Evolutionary conservation across 2,797 vertebrate species (phyloP).

Genomic region (Orestias chungarensis): DNA sequence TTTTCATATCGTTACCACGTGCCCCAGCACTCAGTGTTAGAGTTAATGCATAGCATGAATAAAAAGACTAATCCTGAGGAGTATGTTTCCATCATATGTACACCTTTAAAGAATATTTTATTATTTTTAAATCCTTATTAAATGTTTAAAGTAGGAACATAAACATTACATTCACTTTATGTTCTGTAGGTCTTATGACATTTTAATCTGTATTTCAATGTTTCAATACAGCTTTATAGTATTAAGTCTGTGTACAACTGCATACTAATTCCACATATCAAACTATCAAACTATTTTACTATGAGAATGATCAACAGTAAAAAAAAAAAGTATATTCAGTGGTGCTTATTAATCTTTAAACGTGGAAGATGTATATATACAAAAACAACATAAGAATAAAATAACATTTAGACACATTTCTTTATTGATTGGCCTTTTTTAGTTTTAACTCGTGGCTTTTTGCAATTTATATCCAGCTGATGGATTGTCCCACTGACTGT

Average conservation of each 20-base stretch:
- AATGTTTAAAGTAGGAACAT: no score
- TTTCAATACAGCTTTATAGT: neutral
- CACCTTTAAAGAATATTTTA: no score
- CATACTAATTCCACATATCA: neutral
- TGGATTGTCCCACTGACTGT: constrained; percentile 37
- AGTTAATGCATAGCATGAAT: no score
- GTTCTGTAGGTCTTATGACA: neutral
- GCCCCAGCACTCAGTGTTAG: no score
- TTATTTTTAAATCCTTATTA: neutral
- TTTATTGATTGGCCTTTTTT: neutral
- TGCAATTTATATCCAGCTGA: neutral
- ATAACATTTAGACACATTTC: neutral
- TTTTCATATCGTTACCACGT: no score
- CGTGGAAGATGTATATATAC: neutral
- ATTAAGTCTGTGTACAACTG: neutral
- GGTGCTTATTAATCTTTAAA: neutral
- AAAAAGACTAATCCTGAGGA: no score
- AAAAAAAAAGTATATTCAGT: neutral
- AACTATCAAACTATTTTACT: neutral
- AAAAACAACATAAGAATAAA: neutral
- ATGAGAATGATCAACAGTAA: neutral
- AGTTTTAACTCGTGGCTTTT: neutral
- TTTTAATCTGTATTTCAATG: neutral
- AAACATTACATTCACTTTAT: neutral
- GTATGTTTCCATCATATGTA: no score